Conservation (phyloP, 2,113 vertebrate genomes). For the Oreochromis aureus region DNA sequence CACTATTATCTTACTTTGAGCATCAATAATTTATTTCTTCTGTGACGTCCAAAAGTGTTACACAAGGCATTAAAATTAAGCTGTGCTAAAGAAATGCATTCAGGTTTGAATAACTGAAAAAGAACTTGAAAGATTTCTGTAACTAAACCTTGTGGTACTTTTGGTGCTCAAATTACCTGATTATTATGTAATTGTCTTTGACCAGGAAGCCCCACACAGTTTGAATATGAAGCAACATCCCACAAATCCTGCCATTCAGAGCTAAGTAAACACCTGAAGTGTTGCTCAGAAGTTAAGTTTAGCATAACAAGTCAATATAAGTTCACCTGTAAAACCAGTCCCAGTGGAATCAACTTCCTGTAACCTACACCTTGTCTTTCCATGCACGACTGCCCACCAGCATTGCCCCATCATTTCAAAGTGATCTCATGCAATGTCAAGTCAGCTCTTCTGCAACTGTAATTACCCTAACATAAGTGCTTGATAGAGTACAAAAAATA, state of each 20-base stretch:
- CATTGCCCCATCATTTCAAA: not conserved
- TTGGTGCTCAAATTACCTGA: not conserved
- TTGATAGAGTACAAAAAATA: not conserved
- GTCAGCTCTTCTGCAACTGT: conserved; percentile 5
- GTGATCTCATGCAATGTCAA: conserved; percentile 1
- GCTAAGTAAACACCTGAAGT: not conserved
- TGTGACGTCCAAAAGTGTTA: not conserved
- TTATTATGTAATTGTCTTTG: not conserved
- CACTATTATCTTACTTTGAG: not conserved
- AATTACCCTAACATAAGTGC: not conserved
- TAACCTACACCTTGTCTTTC: conserved; percentile 11
- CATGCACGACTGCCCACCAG: not conserved
- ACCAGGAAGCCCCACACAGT: not conserved
- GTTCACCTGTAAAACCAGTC: not conserved
- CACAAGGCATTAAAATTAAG: not conserved
- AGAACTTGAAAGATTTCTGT: not conserved
- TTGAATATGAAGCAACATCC: not conserved
- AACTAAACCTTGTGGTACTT: not conserved
- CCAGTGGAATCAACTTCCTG: not conserved
- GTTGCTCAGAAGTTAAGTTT: not conserved
- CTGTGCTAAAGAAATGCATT: not conserved
- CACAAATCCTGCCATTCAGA: not conserved
- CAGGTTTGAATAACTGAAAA: not conserved
- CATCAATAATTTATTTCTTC: not conserved
- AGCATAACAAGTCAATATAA: not conserved